phyloP scores from a whole-genome alignment of 2,888 invertebrate species.

The Drosophila suboccidentalis region DNA sequence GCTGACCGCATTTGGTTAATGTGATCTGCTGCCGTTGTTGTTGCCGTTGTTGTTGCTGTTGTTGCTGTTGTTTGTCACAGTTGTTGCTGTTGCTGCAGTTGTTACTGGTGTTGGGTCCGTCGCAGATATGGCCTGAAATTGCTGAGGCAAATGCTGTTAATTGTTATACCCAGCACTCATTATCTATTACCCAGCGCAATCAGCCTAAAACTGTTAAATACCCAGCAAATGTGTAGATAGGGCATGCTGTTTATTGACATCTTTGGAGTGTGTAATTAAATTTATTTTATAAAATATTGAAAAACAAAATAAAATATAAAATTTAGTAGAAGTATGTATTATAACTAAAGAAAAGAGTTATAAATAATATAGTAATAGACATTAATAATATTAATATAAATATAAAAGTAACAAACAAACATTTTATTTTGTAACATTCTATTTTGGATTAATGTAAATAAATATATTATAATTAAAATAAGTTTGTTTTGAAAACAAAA shows the following conservation, averaged over 20 bases:
- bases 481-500: too few relatives aligned
- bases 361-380: too few relatives aligned
- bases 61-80: constrained; percentile 27
- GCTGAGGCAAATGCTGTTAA: constrained; percentile 56
- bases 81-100: constrained; percentile 15
- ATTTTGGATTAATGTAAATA: too few relatives aligned
- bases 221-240: neutral
- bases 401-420: too few relatives aligned
- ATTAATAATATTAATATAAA: too few relatives aligned
- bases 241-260: neutral
- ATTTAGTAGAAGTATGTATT: too few relatives aligned
- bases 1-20: constrained; percentile 82
- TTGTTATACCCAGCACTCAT: constrained; percentile 39
- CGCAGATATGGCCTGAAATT: constrained; percentile 58
- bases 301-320: too few relatives aligned
- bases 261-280: too few relatives aligned
- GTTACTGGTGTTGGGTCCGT: constrained; percentile 28
- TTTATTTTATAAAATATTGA: too few relatives aligned
- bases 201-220: neutral
- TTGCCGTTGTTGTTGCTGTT: constrained; percentile 28
- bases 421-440: too few relatives aligned
- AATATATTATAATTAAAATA: too few relatives aligned
- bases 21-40: constrained; percentile 57
- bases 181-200: constrained; percentile 2
- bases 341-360: too few relatives aligned